These are phyloP conservation scores for Psittacula echo DNA, from an alignment of 2,797 vertebrate genomes.

Conservation along the genomic window DNA sequence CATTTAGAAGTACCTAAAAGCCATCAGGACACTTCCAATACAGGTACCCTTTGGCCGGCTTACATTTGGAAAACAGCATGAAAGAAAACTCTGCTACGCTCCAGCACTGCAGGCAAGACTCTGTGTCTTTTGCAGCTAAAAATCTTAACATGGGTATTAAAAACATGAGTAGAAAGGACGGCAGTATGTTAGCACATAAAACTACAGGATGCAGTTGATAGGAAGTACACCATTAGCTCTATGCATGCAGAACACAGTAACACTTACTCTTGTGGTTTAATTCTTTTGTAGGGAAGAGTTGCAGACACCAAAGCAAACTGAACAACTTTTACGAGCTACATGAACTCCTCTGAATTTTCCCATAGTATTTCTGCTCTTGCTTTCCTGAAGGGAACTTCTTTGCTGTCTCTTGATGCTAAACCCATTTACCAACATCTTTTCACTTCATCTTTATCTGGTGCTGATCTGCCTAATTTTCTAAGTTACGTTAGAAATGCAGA, in stretches of 20 bases:
- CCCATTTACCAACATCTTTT: not conserved
- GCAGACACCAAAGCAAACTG: not conserved
- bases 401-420: not conserved
- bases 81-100: not conserved
- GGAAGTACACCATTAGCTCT: not conserved
- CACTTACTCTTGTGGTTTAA: not conserved
- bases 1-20: not conserved
- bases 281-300: not conserved
- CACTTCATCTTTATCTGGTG: not conserved
- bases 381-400: not conserved
- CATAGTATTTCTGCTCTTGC: not conserved
- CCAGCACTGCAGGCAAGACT: not conserved
- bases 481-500: not conserved
- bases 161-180: not conserved
- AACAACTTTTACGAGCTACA: not conserved
- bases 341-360: not conserved
- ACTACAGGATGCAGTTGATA: rapidly evolving
- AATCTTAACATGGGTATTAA: not conserved
- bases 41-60: not conserved
- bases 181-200: not conserved
- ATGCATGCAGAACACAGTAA: not conserved
- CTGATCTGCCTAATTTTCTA: not conserved
- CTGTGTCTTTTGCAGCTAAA: not conserved
- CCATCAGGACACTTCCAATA: not conserved
- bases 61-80: not conserved